These are phyloP conservation scores for Todus mexicanus DNA, from an alignment of 2,797 vertebrate species.

Conservation along the genomic window DNA sequence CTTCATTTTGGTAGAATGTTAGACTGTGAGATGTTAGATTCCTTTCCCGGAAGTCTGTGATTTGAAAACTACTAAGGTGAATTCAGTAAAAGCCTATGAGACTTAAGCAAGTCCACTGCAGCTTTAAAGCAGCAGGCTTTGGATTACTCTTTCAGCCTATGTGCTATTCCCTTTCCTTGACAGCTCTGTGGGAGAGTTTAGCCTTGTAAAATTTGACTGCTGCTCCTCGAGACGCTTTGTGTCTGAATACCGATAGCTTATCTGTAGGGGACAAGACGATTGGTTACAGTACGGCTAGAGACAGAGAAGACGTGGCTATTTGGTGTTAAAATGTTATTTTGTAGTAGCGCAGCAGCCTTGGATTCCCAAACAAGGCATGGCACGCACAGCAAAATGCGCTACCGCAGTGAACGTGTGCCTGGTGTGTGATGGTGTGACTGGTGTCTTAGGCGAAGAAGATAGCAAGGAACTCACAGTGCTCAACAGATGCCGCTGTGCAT, in stretches of 20 bases:
- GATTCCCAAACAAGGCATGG: not conserved
- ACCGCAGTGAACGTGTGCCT: not conserved
- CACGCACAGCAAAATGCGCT: not conserved
- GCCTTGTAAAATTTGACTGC: not conserved
- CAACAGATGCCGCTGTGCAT: rapidly evolving
- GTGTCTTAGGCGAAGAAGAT: not conserved
- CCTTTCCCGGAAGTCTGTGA: not conserved
- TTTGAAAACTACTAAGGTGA: not conserved
- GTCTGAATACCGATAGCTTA: not conserved
- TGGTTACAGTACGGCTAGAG: not conserved
- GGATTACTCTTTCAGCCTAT: not conserved
- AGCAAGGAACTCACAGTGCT: not conserved
- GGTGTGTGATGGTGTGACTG: not conserved
- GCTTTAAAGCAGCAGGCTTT: not conserved
- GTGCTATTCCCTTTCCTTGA: not conserved
- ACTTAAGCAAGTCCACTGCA: not conserved
- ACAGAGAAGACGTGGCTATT: not conserved
- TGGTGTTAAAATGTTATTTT: not conserved
- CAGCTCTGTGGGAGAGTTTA: not conserved
- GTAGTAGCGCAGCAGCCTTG: not conserved
- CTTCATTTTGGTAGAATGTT: not conserved
- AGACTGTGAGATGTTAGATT: not conserved
- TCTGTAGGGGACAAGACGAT: not conserved
- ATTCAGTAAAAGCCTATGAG: not conserved
- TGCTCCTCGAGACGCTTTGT: not conserved